phyloP scores from a whole-genome alignment of 2,888 invertebrate genomes.

The Dicycla oo region DNA sequence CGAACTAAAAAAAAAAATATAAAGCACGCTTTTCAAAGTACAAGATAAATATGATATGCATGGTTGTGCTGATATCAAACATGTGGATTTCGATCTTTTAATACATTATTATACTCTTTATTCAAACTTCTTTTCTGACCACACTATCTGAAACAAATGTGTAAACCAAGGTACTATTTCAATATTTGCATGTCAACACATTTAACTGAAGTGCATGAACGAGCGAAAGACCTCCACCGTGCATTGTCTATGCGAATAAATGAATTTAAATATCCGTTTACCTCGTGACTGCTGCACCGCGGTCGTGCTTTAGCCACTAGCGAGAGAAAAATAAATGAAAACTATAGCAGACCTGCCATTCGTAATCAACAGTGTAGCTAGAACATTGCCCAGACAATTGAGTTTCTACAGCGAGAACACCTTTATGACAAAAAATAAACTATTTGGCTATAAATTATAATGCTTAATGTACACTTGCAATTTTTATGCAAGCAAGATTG shows the following conservation, averaged over 20 bases:
- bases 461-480: background rate
- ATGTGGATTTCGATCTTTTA: background rate
- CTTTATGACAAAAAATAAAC: too few species aligned
- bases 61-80: background rate
- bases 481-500: too few species aligned
- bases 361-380: slow-evolving; percentile 2
- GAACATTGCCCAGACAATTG: slow-evolving; percentile 15
- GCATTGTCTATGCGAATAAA: slow-evolving; percentile 30
- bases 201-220: slow-evolving; percentile 16
- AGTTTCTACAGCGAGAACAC: background rate
- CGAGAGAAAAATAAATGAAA: slow-evolving; percentile 27
- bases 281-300: slow-evolving; percentile 10
- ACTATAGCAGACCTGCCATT: slow-evolving; percentile 10
- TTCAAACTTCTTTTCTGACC: background rate
- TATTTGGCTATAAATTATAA: background rate
- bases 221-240: background rate
- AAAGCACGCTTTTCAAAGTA: background rate
- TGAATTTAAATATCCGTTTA: slow-evolving; percentile 38
- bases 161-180: background rate
- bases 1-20: too few species aligned
- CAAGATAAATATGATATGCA: background rate
- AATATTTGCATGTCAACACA: slow-evolving; percentile 25
- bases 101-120: background rate
- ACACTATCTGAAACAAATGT: background rate
- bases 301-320: slow-evolving; percentile 21